Conservation (phyloP, 2,888 invertebrate species). For the Agrilus cyanescens region DNA sequence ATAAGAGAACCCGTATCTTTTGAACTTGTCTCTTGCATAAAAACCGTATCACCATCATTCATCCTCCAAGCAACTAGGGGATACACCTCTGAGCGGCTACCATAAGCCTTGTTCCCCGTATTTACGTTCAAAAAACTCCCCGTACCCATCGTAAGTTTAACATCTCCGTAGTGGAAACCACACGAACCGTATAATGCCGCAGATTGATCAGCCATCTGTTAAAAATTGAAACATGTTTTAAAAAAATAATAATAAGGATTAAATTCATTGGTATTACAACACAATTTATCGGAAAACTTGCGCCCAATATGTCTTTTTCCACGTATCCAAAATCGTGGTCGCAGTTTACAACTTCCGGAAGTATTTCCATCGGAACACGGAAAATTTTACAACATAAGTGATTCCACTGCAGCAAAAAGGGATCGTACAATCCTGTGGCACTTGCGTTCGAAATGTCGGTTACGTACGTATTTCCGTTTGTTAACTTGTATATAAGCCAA, state of each 20-base stretch:
- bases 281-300: conserved; percentile 63
- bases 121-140: conserved; percentile 83
- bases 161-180: conserved; percentile 61
- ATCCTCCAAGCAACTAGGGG: conserved; percentile 84
- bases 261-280: conserved; percentile 56
- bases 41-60: conserved; percentile 52
- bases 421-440: conserved; percentile 87
- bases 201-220: conserved; percentile 76
- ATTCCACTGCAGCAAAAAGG: conserved; percentile 81
- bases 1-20: conserved; percentile 82
- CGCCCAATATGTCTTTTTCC: conserved; percentile 57
- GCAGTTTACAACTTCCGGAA: conserved; percentile 74
- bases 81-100: conserved; percentile 75
- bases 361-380: conserved; percentile 58
- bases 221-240: conserved; percentile 1
- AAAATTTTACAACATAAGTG: conserved; percentile 53
- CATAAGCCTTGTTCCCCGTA: conserved; percentile 63
- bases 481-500: conserved; percentile 82
- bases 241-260: no score
- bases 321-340: conserved; percentile 61
- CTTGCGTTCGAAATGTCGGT: conserved; percentile 88
- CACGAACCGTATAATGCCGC: conserved; percentile 83
- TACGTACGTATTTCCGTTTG: conserved; percentile 51
- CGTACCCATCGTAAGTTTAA: conserved; percentile 81
- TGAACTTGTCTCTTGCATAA: conserved; percentile 74